Conservation (phyloP, 2,113 vertebrate genomes). For the Chrysochloris asiatica region DNA sequence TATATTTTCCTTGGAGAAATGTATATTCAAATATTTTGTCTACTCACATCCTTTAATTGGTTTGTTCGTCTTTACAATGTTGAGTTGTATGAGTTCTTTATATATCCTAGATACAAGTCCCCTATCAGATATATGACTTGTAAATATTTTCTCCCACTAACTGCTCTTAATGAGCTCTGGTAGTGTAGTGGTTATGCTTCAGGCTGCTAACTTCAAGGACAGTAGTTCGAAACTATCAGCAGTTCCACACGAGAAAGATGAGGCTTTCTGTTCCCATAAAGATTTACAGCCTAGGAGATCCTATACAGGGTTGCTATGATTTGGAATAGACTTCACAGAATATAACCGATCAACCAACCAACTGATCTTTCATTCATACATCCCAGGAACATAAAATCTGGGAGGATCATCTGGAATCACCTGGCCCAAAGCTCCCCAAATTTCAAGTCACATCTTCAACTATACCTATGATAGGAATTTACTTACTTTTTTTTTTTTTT, state of each 20-base stretch:
- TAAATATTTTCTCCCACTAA: slow-evolving; percentile 34
- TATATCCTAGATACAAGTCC: background rate
- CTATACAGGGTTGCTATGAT: too few species aligned
- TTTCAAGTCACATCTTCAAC: background rate
- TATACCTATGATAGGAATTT: background rate
- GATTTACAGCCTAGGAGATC: too few species aligned
- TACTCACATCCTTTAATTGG: slow-evolving; percentile 17
- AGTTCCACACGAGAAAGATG: too few species aligned
- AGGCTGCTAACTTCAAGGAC: too few species aligned
- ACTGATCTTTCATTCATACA: background rate
- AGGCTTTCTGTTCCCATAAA: too few species aligned
- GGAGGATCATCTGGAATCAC: background rate
- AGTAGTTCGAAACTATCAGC: too few species aligned
- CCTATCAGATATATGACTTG: slow-evolving; percentile 7
- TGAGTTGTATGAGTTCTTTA: background rate
- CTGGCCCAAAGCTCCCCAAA: background rate
- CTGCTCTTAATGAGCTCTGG: too few species aligned
- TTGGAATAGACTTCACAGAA: too few species aligned
- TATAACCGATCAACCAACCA: too few species aligned
- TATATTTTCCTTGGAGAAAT: background rate
- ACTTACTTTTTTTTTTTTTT: too few species aligned
- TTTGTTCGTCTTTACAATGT: background rate
- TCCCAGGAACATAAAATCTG: background rate
- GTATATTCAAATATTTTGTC: too few species aligned
- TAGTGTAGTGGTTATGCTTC: too few species aligned